Conservation (phyloP, 2,797 vertebrate species). For the Spea hammondii region DNA sequence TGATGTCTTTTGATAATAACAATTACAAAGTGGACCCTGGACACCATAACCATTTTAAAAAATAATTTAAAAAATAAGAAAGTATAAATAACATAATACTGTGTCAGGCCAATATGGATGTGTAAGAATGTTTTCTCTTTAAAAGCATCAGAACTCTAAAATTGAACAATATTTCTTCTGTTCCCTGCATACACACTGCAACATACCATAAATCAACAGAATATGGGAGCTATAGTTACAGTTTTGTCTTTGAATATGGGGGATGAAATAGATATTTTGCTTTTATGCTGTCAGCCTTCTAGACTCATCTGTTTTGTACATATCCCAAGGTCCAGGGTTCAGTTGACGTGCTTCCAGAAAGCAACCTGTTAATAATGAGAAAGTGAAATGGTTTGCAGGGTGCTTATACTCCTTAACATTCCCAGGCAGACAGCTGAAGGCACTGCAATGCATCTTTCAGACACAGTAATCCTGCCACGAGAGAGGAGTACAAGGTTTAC, state of each 20-base stretch:
- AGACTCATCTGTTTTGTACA: constrained; percentile 7
- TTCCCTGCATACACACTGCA: neutral
- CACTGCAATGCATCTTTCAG: constrained; percentile 49
- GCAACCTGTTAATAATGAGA: constrained; percentile 47
- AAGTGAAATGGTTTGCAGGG: constrained; percentile 34
- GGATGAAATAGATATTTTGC: neutral
- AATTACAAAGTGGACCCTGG: too few relatives aligned
- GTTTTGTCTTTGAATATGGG: neutral
- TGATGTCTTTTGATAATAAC: too few relatives aligned
- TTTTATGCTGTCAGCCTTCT: neutral
- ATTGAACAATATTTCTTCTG: neutral
- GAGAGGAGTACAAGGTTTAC: constrained; percentile 28
- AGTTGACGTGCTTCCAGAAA: constrained; percentile 33
- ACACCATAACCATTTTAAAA: too few relatives aligned
- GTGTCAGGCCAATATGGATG: neutral
- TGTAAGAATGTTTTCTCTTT: neutral
- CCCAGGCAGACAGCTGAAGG: constrained; percentile 45
- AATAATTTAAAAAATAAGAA: too few relatives aligned
- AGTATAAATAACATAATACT: neutral
- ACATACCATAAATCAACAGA: neutral
- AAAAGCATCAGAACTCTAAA: neutral
- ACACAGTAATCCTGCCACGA: constrained; percentile 43
- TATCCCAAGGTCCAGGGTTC: constrained; percentile 22
- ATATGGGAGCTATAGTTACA: neutral
- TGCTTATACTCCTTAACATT: constrained; percentile 47